Base-by-base conservation (phyloP, 1,140 invertebrate species). In the Drosophila nigrodunni region DNA sequence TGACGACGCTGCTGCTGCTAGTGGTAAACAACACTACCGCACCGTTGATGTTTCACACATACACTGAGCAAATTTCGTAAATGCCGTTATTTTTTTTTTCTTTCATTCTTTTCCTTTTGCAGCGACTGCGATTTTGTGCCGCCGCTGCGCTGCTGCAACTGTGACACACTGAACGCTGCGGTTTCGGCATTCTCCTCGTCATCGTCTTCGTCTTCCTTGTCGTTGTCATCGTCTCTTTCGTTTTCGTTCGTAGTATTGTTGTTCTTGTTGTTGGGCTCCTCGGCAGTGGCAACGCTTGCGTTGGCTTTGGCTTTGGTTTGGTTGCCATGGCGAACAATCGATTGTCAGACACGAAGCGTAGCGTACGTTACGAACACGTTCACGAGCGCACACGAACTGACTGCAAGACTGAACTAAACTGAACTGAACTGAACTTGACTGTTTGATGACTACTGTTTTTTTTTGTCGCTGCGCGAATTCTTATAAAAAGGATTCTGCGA, bases 321-420 rank as follows among this genome's bases (percentile, higher is more conserved):
- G 72, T 79, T 76, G 75, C 74, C 83, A 90, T 90, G 87, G 77
- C 68, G 58, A 55, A 69, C 55, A 81, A 90, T 92, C 88, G 86
- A 92, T 90, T 83, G 67, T 55, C 67, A 59, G 55, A 55, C 47
- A 67, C 74, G 74, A 68, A 68, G 64, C 77, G 81, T 30, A 30
- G 25, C 25, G 25, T 30, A 47, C 13, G 44, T 7, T 18, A 50
- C 81, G 61, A 74, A 74, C 83, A 54, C 83, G 83, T 46, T 73
- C 73, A 88, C 83, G 80, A 87, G 80, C 74, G 49, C 58, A 60
- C 77, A 85, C 80, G 78, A 87, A 90, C 85, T 87, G 73, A 77
- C 61, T 44, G 61, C 50, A 67, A 61, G 60, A 61, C 39, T 65
- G 44, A 77, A 59, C 47, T 52, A n/a, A 57, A 49, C 55, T 67